A percentile compares a stretch with the other conserved stretches of the same genome.
Conservation (phyloP, 1,140 invertebrate genomes). For the Zaprionus camerounensis region DNA sequence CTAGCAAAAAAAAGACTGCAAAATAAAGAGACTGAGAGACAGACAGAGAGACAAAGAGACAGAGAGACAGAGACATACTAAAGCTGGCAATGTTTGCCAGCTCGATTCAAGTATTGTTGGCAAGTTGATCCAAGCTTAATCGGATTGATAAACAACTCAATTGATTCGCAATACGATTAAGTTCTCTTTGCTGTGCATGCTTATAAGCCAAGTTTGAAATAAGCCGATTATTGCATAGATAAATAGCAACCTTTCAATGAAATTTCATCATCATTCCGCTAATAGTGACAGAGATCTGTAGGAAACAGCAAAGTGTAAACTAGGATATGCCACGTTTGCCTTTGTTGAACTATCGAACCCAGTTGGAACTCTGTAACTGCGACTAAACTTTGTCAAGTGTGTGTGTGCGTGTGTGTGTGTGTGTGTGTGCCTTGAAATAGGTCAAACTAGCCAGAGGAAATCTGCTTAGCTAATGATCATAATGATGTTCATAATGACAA, state of each 20-base stretch:
- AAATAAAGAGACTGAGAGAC: not conserved
- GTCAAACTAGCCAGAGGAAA: not conserved
- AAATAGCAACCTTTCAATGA: not conserved
- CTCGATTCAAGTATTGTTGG: too few species aligned
- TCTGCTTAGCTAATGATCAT: not conserved
- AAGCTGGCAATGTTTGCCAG: too few species aligned
- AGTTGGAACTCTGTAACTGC: not conserved
- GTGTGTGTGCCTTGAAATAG: not conserved
- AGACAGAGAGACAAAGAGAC: not conserved
- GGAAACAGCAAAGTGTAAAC: not conserved
- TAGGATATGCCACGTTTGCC: not conserved
- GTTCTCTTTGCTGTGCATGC: not conserved
- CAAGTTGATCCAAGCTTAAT: not conserved
- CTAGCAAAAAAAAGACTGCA: not conserved
- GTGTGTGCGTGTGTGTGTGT: not conserved
- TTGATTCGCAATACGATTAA: not conserved
- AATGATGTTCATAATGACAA: conserved; percentile 16
- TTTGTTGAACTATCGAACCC: not conserved
- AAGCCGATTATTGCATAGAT: not conserved
- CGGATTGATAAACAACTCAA: conserved; percentile 7
- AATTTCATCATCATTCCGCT: not conserved
- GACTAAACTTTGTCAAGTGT: not conserved
- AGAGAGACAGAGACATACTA: not conserved
- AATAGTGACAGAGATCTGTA: not conserved
- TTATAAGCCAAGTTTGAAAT: not conserved